These are phyloP conservation scores for Girardinus metallicus DNA, from an alignment of 2,797 vertebrate genomes.

Conservation along the genomic window DNA sequence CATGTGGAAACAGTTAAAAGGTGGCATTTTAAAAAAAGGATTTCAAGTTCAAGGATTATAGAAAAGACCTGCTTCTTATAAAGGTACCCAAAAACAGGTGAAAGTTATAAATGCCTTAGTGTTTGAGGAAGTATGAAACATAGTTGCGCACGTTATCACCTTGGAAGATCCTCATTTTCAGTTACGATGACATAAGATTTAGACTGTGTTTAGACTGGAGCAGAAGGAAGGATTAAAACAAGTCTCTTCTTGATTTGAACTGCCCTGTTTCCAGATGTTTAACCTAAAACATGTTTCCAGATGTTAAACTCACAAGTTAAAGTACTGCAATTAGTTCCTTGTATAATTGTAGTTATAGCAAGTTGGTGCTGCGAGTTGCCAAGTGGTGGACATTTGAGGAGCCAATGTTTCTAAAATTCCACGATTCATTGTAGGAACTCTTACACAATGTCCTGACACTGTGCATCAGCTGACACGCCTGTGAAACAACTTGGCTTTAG, in stretches of 20 bases:
- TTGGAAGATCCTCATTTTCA: background rate
- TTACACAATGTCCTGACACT: background rate
- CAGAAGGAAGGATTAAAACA: background rate
- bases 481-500: background rate
- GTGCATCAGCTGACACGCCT: background rate
- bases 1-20: background rate
- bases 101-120: background rate
- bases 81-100: background rate
- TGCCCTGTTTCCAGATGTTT: background rate
- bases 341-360: background rate
- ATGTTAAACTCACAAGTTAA: background rate
- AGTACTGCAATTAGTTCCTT: background rate
- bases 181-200: background rate
- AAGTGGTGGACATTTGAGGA: background rate
- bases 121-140: background rate
- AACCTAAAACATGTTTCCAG: background rate
- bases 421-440: background rate
- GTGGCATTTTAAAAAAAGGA: background rate
- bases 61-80: background rate
- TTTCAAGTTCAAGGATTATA: background rate
- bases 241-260: background rate
- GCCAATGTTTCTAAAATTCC: background rate
- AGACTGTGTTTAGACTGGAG: constrained; percentile 1
- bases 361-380: background rate
- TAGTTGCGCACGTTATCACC: background rate